phyloP scores from a whole-genome alignment of 2,113 vertebrate genomes.

The Seriola rivoliana region DNA sequence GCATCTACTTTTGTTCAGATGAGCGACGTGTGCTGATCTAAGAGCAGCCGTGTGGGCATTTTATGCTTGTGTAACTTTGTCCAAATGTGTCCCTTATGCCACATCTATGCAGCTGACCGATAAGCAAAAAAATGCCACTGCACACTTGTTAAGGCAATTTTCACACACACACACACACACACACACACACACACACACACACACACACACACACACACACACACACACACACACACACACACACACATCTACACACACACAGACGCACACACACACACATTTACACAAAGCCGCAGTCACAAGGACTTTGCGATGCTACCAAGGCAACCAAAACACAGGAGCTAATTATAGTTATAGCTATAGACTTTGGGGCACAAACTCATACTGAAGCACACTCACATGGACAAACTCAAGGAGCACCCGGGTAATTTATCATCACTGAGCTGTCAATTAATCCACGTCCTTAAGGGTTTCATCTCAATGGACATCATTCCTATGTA shows the following conservation, averaged over 20 bases:
- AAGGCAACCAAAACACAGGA: constrained; percentile 75
- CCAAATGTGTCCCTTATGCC: constrained; percentile 11
- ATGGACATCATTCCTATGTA: background rate
- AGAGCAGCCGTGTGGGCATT: constrained; percentile 10
- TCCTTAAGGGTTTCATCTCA: constrained; percentile 19
- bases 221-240: constrained; percentile 43
- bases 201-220: constrained; percentile 38
- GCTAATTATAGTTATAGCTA: constrained; percentile 78
- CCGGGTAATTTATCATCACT: constrained; percentile 25
- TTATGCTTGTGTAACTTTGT: constrained; percentile 20
- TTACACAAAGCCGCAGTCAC: constrained; percentile 29
- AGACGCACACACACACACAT: constrained; percentile 32
- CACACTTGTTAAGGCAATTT: constrained; percentile 47
- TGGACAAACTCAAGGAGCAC: constrained; percentile 45
- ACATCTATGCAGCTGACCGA: constrained; percentile 7
- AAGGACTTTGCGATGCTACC: constrained; percentile 66
- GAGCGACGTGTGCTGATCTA: background rate
- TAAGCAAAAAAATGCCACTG: constrained; percentile 38
- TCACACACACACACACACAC: constrained; percentile 37
- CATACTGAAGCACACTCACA: constrained; percentile 43
- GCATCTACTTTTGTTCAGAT: background rate
- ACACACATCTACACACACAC: too few relatives aligned
- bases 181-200: constrained; percentile 41
- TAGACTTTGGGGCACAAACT: constrained; percentile 62
- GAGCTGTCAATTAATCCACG: constrained; percentile 35